Percentiles rank a stretch among this genome's conserved stretches.
These are phyloP conservation scores for Trachythela sp. DNA, from an alignment of 64 coral and sea anemone species.

Conservation along the genomic window DNA sequence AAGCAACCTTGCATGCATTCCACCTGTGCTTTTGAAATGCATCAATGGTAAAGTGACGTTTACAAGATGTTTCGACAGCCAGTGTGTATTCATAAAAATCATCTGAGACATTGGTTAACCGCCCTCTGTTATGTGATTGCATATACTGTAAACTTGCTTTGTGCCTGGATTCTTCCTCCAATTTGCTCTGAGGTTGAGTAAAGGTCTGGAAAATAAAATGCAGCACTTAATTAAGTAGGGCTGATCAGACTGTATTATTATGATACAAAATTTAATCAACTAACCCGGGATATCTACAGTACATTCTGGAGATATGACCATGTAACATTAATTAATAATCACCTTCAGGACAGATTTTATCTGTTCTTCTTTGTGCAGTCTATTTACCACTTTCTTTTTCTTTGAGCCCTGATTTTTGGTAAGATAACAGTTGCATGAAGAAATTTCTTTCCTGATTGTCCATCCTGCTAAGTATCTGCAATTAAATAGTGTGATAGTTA, in stretches of 20 bases:
- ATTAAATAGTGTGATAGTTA: not conserved
- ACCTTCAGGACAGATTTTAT: conserved; percentile 22
- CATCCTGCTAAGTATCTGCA: conserved; percentile 33
- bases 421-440: conserved; percentile 29
- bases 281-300: no score
- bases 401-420: conserved; percentile 29
- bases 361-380: conserved; percentile 14
- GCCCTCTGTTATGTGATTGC: conserved; percentile 30
- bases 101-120: conserved; percentile 35
- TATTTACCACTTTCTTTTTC: conserved; percentile 7
- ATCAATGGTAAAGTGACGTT: conserved; percentile 19
- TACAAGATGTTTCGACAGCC: conserved; percentile 34
- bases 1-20: conserved; percentile 33
- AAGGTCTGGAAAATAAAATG: not conserved
- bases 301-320: no score
- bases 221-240: not conserved
- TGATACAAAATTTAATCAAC: no score
- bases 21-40: conserved; percentile 13
- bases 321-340: not conserved
- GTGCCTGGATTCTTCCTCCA: conserved; percentile 19
- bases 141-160: conserved; percentile 12
- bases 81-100: conserved; percentile 30
- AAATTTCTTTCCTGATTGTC: conserved; percentile 38
- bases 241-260: no score
- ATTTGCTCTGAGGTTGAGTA: not conserved